Evolutionary conservation across 2,888 invertebrate species (phyloP), one percentile per base, ranked within the genome.

Genomic region (Chirona hameri): DNA sequence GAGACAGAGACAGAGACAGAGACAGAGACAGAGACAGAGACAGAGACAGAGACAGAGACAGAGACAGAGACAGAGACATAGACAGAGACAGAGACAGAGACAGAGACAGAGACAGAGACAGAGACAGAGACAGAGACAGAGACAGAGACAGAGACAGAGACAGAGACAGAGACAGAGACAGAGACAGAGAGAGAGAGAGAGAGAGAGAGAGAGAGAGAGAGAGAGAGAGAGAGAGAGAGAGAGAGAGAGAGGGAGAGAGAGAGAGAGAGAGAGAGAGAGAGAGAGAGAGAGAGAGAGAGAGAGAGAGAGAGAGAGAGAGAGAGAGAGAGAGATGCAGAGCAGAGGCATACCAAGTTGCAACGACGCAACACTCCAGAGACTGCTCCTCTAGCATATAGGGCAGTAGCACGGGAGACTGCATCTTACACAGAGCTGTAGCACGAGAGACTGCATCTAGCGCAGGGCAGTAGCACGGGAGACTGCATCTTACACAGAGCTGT

Each of bases 211-310:
- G 39, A 69, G 48, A 46, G 69, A 69, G 72, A 69, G 39, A 29
- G 24, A 82, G 29, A 82, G 39, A 72, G 39, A 82, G n/a, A 76
- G 76, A 76, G 39, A 72, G 39, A 72, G 72, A 76, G 82, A 82
- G 48, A 72, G 82, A 82, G 48, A 82, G 82, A 82, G 72, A 82
- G 76, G 52, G 31, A 82, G 82, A 82, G 72, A 82, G 82, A 82
- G 48, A 82, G 82, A 82, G 72, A 82, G 82, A 82, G 72, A 82
- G 82, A 82, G 72, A 82, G 72, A 82, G 46, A 76, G 82, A 82
- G 72, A 82, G 82, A 72, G 82, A 24, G 31, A 31, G 72, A 65
- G 39, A 69, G 76, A 69, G 69, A 76, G 46, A 69, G 69, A 46
- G 76, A 39, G 69, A 82, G 18, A 82, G 69, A 82, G 39, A 72